Base-by-base conservation (phyloP, 2,113 vertebrate species). In the Mesembrinibis cayennensis region DNA sequence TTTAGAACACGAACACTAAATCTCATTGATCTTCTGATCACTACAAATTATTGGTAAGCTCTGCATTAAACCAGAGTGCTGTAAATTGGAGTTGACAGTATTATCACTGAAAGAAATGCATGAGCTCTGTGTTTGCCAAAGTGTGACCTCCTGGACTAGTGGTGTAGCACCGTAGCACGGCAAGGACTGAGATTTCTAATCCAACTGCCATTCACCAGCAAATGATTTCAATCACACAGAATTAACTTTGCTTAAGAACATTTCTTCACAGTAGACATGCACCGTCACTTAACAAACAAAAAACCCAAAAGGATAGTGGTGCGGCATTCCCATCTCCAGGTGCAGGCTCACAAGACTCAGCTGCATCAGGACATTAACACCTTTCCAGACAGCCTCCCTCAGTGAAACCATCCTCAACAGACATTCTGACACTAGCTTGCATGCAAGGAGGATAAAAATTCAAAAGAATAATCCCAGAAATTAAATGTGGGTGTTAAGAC, bases 1-100 rank as follows among this genome's bases (percentile, higher is more conserved):
- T 97, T 95, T 95, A 95, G 80, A 96, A 89, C 0, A 29, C 7
- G 36, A 93, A 77, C 81, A 77, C 95, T 96, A 90, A 95, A 97
- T 95, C 91, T 91, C 83, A 98, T 96, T 96, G 97, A 97, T 97
- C 96, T 94, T 91, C 91, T 94, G 95, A 97, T 97, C 95, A 97
- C 95, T 96, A 93, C 90, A 96, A 97, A 97, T 98, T 97, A 97
- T 97, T 95, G 97, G 97, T 97, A 96, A 97, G 78, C 83, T 96
- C 90, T 97, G 93, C 94, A 89, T 90, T 95, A 95, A 94, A 91
- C 86, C 65, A 59, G 83, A 82, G 74, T 92, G 52, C 56, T 93
- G n/a, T 94, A 97, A 97, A 97, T 95, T 94, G 78, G 77, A 96
- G 90, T 25, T 97, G 97, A 96, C 95, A 97, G 94, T 86, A 89